Base-by-base conservation (phyloP, 2,797 vertebrate genomes). In the Allobates femoralis region DNA sequence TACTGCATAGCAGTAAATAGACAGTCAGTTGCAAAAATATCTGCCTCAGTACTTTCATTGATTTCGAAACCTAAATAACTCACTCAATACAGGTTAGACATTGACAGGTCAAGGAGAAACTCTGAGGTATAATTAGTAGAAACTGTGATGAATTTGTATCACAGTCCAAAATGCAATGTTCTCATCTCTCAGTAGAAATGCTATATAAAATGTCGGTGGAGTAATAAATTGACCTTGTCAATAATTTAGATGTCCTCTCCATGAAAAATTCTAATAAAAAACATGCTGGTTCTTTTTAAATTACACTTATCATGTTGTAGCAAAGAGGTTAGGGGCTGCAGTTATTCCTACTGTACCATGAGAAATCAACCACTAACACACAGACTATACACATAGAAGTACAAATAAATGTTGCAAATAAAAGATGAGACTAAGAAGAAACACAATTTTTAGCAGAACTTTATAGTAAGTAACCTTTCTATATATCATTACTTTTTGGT, bases 61-160 rank as follows among this genome's bases (percentile, higher is more conserved):
- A 79, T 83, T 91, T 91, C 88, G 90, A 73, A 90, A 91, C 32
- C 26, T 83, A 41, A 89, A 83, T 84, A 86, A 89, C 86, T 88
- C 83, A 84, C 60, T 85, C 83, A 85, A 67, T 81, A 74, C 83
- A 85, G 69, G 86, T 81, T 88, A 83, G 74, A 86, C 73, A 83
- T 85, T 83, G 84, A 86, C 84, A 86, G 87, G 87, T 79, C 84
- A 88, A 86, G 81, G 84, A 83, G 86, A 85, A 86, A 86, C 84
- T 79, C 26, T 51, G 60, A 78, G 55, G 80, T 83, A 83, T 83
- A 83, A 88, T 88, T 88, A 88, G 74, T 62, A 64, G 85, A 71
- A 85, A 86, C 56, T 41, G 84, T 50, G 64, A 86, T 88, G 84
- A 80, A 88, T 83, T 85, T 64, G 79, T 83, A 79, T 78, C 69